phyloP scores from a whole-genome alignment of 2,888 invertebrate genomes.

The Ennomos erosarius region DNA sequence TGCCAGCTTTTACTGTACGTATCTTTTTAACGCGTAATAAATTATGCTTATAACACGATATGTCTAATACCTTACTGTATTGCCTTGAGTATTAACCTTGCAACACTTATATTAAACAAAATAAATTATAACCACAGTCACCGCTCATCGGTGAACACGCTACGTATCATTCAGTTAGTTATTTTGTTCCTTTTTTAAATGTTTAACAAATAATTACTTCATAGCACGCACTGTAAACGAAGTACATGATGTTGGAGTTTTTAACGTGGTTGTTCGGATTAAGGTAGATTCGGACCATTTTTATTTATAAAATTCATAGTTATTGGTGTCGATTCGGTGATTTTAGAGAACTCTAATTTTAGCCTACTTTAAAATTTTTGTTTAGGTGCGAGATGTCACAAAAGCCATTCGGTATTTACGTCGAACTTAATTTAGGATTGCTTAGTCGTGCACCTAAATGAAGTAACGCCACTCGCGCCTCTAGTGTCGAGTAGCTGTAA shows the following conservation, averaged over 20 bases:
- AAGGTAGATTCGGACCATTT: conserved; percentile 4
- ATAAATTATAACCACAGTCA: conserved; percentile 20
- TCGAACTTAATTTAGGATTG: too few relatives aligned
- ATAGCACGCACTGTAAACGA: too few relatives aligned
- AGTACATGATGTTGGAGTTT: conserved; percentile 21
- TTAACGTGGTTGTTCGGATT: conserved; percentile 23
- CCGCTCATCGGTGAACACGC: conserved; percentile 19
- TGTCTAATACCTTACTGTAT: conserved; percentile 2
- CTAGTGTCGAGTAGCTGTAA: too few relatives aligned
- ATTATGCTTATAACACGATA: conserved; percentile 3
- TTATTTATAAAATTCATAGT: too few relatives aligned
- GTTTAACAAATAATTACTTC: neutral
- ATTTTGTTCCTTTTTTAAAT: conserved; percentile 4
- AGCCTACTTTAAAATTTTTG: too few relatives aligned
- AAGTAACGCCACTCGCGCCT: too few relatives aligned
- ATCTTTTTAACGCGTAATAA: neutral
- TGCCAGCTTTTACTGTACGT: conserved; percentile 21
- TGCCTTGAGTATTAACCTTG: conserved; percentile 37
- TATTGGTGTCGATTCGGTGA: too few relatives aligned
- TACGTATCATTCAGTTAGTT: conserved; percentile 4
- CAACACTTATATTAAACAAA: conserved; percentile 78
- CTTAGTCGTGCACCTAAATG: too few relatives aligned
- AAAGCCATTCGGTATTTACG: too few relatives aligned
- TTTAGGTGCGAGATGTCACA: too few relatives aligned
- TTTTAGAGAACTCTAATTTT: too few relatives aligned